Conservation (phyloP, 2,888 invertebrate species). For the Heliconius aoede region DNA sequence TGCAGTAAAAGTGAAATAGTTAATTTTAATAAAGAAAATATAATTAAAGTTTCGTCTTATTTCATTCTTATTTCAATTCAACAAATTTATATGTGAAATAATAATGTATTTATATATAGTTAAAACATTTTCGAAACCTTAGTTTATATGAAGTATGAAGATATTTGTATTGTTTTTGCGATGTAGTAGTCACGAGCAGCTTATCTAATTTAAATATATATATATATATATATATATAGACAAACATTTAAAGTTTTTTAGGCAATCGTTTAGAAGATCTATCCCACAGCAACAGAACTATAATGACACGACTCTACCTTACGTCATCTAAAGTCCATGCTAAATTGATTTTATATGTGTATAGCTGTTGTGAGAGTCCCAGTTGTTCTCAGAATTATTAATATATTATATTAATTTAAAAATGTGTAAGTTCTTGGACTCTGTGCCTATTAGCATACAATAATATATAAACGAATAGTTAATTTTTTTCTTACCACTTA, state of each 20-base stretch:
- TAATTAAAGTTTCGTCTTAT: not conserved
- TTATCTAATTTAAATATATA: too few species aligned
- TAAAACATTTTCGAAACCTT: not conserved
- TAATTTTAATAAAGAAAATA: not conserved
- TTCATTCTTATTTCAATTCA: too few species aligned
- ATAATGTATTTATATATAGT: not conserved
- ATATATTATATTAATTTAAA: not conserved
- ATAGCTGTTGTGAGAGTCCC: conserved; percentile 32
- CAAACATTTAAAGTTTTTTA: conserved; percentile 30
- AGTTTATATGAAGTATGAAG: not conserved
- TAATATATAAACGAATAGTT: not conserved
- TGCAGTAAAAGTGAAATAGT: not conserved
- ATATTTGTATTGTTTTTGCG: not conserved
- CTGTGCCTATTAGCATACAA: not conserved
- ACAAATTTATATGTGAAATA: too few species aligned
- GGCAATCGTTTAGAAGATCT: conserved; percentile 29
- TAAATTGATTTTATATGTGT: conserved; percentile 63
- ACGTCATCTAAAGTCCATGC: conserved; percentile 66
- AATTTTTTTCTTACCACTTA: not conserved
- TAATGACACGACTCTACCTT: conserved; percentile 50
- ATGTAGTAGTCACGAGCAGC: conserved; percentile 31
- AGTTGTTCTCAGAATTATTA: conserved; percentile 34
- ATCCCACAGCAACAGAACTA: conserved; percentile 39
- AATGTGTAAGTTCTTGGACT: not conserved
- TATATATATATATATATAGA: conserved; percentile 29